Percentiles rank a stretch among this genome's conserved stretches.
phyloP scores from a whole-genome alignment of 2,113 vertebrate species.

The Furnarius figulus region DNA sequence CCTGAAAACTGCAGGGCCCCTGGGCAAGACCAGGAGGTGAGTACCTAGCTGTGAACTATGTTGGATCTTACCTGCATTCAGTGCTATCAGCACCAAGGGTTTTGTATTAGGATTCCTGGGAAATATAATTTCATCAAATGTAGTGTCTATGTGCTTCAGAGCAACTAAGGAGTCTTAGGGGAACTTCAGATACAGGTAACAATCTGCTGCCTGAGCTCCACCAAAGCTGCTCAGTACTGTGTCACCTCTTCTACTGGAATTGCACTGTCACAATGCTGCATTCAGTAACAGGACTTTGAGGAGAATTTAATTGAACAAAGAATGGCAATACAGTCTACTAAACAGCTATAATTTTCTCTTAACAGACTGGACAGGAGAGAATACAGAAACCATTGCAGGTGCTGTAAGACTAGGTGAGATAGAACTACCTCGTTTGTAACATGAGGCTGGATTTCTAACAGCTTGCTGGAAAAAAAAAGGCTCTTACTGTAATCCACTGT shows the following conservation, averaged over 20 bases:
- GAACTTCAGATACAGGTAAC: neutral
- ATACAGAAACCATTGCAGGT: neutral
- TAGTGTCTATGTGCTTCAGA: neutral
- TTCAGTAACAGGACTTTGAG: slow-evolving; percentile 6
- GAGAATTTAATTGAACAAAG: neutral
- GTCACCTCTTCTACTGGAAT: neutral
- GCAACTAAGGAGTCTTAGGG: neutral
- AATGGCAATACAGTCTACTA: neutral
- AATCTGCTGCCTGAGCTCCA: neutral
- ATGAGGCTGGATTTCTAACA: neutral
- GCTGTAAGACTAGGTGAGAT: neutral
- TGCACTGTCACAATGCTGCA: neutral
- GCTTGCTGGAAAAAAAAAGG: neutral
- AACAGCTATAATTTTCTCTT: neutral
- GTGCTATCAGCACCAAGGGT: neutral
- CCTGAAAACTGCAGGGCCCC: neutral
- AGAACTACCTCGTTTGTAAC: neutral
- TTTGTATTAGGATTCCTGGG: neutral
- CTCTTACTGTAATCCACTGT: neutral
- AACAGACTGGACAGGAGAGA: neutral
- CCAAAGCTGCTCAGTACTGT: neutral
- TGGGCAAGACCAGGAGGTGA: neutral
- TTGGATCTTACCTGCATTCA: neutral
- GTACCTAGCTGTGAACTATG: neutral
- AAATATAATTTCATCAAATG: neutral